These are phyloP conservation scores for Odontophorus gujanensis DNA, from an alignment of 2,113 vertebrate genomes.

Conservation along the genomic window DNA sequence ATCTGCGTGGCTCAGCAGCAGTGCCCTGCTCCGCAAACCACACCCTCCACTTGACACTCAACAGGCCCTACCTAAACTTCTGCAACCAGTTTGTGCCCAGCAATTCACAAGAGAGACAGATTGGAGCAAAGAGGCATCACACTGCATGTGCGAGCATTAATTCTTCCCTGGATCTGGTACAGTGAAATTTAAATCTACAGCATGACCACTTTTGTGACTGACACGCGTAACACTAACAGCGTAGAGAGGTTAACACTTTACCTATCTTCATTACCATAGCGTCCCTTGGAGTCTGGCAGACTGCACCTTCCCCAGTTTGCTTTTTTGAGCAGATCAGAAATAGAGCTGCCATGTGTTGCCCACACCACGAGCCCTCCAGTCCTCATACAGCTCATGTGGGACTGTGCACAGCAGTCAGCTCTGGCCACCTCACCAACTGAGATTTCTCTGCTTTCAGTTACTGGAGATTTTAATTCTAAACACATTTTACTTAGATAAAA, in stretches of 20 bases:
- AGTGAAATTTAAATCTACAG: not conserved
- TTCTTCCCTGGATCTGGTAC: not conserved
- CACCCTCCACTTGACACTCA: accelerated
- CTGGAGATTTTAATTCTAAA: not conserved
- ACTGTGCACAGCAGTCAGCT: not conserved
- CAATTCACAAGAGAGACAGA: not conserved
- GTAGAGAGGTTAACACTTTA: not conserved
- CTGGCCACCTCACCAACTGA: not conserved
- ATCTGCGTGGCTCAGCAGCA: not conserved
- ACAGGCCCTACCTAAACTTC: not conserved
- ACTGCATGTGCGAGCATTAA: accelerated
- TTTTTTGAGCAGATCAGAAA: not conserved
- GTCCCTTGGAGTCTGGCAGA: not conserved
- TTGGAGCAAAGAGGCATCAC: not conserved
- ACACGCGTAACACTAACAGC: not conserved
- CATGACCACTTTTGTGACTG: not conserved
- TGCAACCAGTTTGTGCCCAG: not conserved
- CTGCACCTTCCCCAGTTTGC: not conserved
- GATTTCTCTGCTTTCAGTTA: not conserved
- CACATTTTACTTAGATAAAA: slow-evolving; percentile 13
- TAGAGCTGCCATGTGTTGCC: not conserved
- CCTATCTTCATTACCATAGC: not conserved
- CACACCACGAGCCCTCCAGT: not conserved
- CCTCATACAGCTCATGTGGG: not conserved
- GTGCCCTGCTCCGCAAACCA: accelerated